Evolutionary conservation across 2,113 vertebrate species (phyloP).

Genomic region (Ascaphus truei): DNA sequence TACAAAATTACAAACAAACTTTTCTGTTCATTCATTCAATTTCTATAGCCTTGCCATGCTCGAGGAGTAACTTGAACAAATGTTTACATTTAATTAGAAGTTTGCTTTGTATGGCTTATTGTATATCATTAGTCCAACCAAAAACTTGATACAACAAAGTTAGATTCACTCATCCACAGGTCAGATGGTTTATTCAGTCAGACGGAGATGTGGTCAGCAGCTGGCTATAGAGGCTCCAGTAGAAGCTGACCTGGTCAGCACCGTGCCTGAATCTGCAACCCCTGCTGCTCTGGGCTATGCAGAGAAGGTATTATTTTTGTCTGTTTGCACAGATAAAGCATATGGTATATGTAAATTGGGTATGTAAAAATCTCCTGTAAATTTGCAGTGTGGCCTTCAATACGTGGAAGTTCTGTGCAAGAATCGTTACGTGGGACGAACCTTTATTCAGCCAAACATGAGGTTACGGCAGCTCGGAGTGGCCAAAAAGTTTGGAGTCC

Average conservation of each 20-base stretch:
- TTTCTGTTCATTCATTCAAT: no score
- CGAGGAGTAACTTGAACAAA: no score
- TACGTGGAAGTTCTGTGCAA: constrained; percentile 96
- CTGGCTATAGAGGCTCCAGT: constrained; percentile 90
- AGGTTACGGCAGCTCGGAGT: constrained; percentile 93
- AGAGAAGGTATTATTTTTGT: constrained; percentile 66
- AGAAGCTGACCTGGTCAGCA: constrained; percentile 92
- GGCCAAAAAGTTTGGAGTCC: constrained; percentile 93
- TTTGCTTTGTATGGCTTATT: no score
- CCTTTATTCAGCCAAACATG: constrained; percentile 96
- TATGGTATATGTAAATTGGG: no score
- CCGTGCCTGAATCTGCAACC: constrained; percentile 94
- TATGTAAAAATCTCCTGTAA: no score
- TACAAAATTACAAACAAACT: no score
- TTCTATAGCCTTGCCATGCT: no score
- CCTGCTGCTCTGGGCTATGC: constrained; percentile 95
- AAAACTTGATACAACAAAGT: no score
- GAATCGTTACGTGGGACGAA: constrained; percentile 94
- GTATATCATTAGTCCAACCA: no score
- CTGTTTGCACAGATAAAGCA: no score
- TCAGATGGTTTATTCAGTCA: constrained; percentile 96
- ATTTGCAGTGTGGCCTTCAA: constrained; percentile 78
- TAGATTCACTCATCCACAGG: no score
- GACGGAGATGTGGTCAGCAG: constrained; percentile 88
- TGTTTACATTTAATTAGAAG: no score